Conservation (phyloP, 2,113 vertebrate species). For the Gymnarchus niloticus region DNA sequence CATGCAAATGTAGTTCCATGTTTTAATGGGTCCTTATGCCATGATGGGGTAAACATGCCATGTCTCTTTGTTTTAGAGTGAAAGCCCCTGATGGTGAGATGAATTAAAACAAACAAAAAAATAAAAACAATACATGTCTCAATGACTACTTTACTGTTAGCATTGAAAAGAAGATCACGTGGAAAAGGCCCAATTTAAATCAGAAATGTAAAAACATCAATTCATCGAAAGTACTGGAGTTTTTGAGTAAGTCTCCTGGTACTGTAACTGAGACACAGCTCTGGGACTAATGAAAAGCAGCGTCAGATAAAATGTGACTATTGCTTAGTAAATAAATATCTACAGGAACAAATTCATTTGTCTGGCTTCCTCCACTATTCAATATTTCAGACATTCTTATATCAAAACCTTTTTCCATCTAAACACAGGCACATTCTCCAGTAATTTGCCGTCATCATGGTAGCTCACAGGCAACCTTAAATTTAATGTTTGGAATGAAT, state of each 20-base stretch:
- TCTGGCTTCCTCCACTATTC: not conserved
- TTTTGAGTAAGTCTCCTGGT: not conserved
- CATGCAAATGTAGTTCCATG: too few species aligned
- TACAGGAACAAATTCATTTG: not conserved
- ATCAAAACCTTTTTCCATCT: not conserved
- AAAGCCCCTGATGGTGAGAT: too few species aligned
- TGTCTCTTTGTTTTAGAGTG: too few species aligned
- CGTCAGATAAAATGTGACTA: not conserved
- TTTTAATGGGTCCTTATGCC: too few species aligned
- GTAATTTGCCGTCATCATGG: not conserved
- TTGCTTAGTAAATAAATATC: not conserved
- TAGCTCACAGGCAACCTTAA: too few species aligned
- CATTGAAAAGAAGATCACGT: not conserved
- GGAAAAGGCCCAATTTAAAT: not conserved
- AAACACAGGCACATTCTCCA: not conserved
- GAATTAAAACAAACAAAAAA: too few species aligned
- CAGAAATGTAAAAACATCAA: not conserved
- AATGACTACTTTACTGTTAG: too few species aligned
- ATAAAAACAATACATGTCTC: too few species aligned
- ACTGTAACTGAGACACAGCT: not conserved
- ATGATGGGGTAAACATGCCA: too few species aligned
- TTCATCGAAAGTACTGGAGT: not conserved
- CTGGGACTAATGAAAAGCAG: not conserved
- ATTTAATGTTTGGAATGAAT: too few species aligned
- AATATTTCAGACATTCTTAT: not conserved